Base-by-base conservation (phyloP, 23 tunicate genomes). In the Pegea sp. region DNA sequence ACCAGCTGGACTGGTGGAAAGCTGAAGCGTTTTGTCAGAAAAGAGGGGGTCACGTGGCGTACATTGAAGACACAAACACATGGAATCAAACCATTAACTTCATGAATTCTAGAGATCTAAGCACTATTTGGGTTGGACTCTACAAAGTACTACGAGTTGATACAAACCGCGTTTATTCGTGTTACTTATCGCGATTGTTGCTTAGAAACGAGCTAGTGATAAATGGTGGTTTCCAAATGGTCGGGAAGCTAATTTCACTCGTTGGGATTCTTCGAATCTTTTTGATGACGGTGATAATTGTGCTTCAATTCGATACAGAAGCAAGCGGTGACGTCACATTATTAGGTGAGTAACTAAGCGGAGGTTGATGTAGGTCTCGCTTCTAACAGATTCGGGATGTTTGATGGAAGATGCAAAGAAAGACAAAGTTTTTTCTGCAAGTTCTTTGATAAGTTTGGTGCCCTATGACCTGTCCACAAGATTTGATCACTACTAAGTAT, bases 251-350 rank as follows among this genome's bases (percentile, higher is more conserved):
- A 38, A 11, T 38, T 38, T 38, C 16, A 38, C 46, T 8, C 11
- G 16, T 8, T 38, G 46, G 46, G 46, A 38, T 16, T 11, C 11
- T 11, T 38, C 46, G 46, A 38, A 38, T 16, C 16, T 38, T 11
- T 38, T 38, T 38, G 46, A 38, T 38, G 46, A 38, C 46, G 46
- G 46, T 8, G 46, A 38, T 16, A 38, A 38, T 16, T 38, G 46
- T 38, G 46, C 46, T 38, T 38, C 16, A 11, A 38, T 38, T 38
- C 46, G 46, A n/a, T n/a, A n/a, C n/a, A n/a, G n/a, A n/a, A n/a
- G n/a, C n/a, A n/a, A n/a, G n/a, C n/a, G n/a, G n/a, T n/a, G n/a
- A n/a, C n/a, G n/a, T n/a, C n/a, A n/a, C n/a, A n/a, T n/a, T n/a
- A n/a, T n/a, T n/a, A n/a, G n/a, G n/a, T n/a, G n/a, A n/a, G n/a